Base-by-base conservation (phyloP, 2,113 vertebrate species). In the Phrynosoma blainvillii region DNA sequence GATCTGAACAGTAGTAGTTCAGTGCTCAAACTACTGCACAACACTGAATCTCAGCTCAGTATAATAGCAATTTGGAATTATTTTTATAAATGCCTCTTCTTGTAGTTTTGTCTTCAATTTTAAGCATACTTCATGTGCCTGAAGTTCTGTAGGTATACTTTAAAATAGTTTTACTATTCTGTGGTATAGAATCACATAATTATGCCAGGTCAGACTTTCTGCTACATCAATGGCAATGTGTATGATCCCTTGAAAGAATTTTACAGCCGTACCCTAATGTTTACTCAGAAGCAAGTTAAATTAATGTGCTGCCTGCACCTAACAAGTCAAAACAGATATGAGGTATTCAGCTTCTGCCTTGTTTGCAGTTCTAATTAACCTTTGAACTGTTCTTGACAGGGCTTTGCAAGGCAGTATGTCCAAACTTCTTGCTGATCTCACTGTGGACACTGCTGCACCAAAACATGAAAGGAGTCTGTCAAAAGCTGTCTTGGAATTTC, bases 361-460 rank as follows among this genome's bases (percentile, higher is more conserved):
- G 25, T 73, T 84, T 47, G 25, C 78, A 59, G 30, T 10, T 21
- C 82, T 70, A 82, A 85, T 89, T 59, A 52, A 89, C 11, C 94
- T 18, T 82, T 89, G 59, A 89, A 82, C 93, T 93, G 12, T 89
- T 94, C 56, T 89, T 89, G 73, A 93, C 95, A 98, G 98, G 94
- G 97, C 95, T 80, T 92, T 98, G 88, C 97, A 98, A 89, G 94
- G 89, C 91, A 97, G 95, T 71, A 97, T 97, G 95, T 94, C 95
- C 87, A 96, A 96, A 81, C 95, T 97, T 81, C 95, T 97, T 5
- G 95, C 95, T 71, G 96, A 97, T 81, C 95, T 97, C 82, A 96
- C 95, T 85, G 82, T 86, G 89, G 97, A 97, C 88, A 93, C 65
- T 30, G 5, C 90, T 11, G 90, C 84, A 91, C 76, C 88, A 59